Base-by-base conservation (phyloP, 2,797 vertebrate species). In the Smutsia temminckii region DNA sequence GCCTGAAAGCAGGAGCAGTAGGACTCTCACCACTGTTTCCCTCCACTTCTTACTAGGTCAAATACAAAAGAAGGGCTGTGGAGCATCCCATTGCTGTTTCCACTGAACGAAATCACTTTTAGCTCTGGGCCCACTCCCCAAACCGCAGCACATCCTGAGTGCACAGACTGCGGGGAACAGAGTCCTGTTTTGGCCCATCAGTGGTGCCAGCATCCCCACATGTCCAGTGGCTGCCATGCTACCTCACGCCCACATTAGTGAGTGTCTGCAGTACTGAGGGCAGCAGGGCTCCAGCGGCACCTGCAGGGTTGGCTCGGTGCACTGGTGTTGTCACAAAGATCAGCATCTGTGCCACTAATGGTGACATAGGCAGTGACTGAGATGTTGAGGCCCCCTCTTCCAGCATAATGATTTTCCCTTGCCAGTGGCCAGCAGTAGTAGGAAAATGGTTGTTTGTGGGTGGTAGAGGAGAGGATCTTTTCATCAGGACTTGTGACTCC, bases 241-340 rank as follows among this genome's bases (percentile, higher is more conserved):
- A 6, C 49, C 51, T 77, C 66, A 61, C 93, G 80, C 27, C 78
- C 55, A 16, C 14, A 2, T 63, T 90, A 91, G 95, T 77, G 89
- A 78, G 23, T 23, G 29, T 86, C 74, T 93, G 32, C 87, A 92
- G 34, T 25, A 75, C 5, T 42, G 74, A 92, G 51, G 42, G 57
- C 57, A 91, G 42, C 40, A 51, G 34, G 46, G 64, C 85, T 71
- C 83, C 37, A 8, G 20, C 32, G 63, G 11, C 93, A 85, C 72
- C 90, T 94, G 85, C 59, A 37, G 3, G 32, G 23, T 17, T 95
- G 64, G 79, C 95, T 93, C 9, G 0, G 40, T 21, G 6, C 32
- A 42, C 46, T 71, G 64, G 80, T 83, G 91, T 85, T 86, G 91
- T 94, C 91, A 71, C 53, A 84, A n/a, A 94, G 55, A 93, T 91